Conservation (phyloP, 1,140 invertebrate species). For the Drosophila kikkawai region DNA sequence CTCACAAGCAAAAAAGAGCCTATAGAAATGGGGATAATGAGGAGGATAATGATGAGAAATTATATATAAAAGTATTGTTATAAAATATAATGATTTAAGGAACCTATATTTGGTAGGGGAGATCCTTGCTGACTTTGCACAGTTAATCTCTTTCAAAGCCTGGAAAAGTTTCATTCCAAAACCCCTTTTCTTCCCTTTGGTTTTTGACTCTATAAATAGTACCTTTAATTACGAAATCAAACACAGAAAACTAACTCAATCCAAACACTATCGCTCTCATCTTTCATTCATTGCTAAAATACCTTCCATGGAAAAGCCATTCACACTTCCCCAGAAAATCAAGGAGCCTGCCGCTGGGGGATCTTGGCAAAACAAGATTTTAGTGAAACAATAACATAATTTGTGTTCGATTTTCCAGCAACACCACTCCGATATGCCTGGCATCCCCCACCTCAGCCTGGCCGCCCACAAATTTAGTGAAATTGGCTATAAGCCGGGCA, state of each 20-base stretch:
- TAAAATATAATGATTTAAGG: not conserved
- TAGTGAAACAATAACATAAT: constrained; percentile 42
- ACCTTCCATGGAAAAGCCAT: constrained; percentile 5
- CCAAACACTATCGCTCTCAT: not conserved
- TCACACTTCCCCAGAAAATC: constrained; percentile 24
- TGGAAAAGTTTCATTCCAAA: not conserved
- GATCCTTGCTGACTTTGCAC: not conserved
- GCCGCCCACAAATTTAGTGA: constrained; percentile 62
- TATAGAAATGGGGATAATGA: not conserved
- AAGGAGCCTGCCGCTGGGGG: not conserved
- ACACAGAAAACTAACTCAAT: not conserved
- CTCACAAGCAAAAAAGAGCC: not conserved
- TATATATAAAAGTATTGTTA: not conserved
- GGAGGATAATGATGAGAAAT: not conserved
- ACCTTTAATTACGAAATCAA: not conserved
- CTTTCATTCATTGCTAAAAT: not conserved
- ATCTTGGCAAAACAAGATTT: constrained; percentile 32
- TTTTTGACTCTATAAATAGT: not conserved
- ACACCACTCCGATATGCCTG: not conserved
- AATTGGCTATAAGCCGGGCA: constrained; percentile 73
- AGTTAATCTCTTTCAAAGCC: not conserved
- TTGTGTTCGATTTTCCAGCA: constrained; percentile 26
- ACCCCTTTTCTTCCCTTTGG: not conserved
- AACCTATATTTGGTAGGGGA: not conserved
- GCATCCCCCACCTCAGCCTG: not conserved